Base-by-base conservation (phyloP, 2,113 vertebrate species). In the Vulpes vulpes region DNA sequence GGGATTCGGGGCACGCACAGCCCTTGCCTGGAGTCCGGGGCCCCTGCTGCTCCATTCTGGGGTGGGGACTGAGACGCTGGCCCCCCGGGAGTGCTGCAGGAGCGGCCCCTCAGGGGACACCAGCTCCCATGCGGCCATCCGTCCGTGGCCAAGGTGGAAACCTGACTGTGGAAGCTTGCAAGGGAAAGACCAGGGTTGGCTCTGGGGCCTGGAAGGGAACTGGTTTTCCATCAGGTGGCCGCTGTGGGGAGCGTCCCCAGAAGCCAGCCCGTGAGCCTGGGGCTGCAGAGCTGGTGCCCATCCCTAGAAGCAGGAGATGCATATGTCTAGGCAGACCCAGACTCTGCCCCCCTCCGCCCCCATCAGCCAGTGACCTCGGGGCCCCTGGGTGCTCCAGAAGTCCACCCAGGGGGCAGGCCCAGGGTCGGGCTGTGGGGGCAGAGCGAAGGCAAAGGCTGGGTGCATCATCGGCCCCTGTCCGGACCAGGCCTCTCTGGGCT, bases 191-290 rank as follows among this genome's bases (percentile, higher is more conserved):
- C 17, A 1, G 8, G 35, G 23, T 51, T n/a, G n/a, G 15, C 60
- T 53, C 60, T 22, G 30, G 17, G 82, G 49, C 30, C 32, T 25
- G 5, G 27, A n/a, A 8, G 8, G 16, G 27, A n/a, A 25, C 3
- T 0, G 19, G 27, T 15, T 30, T 32, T 11, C 69, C 9, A 35
- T 11, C 82, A 3, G 2, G 1, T 0, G 8, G 76, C 25, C 1
- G 0, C 82, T 30, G 0, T 2, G 57, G n/a, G 55, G 43, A 22
- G 9, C 0, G 3, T 23, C 30, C 80, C 80, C 3, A 6, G 65
- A 62, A 35, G 3, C 55, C 88, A 49, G 35, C 35, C 67, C 7
- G 9, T 23, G 9, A 1, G 69, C 23, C 85, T 2, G 3, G 25
- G 62, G 16, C 67, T 5, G 11, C 4, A 7, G 8, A 22, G 49